A percentile compares a stretch with the other conserved stretches of the same genome.
Evolutionary conservation across 2,797 vertebrate genomes (phyloP).

Genomic region (Sphenopsis melanotis): DNA sequence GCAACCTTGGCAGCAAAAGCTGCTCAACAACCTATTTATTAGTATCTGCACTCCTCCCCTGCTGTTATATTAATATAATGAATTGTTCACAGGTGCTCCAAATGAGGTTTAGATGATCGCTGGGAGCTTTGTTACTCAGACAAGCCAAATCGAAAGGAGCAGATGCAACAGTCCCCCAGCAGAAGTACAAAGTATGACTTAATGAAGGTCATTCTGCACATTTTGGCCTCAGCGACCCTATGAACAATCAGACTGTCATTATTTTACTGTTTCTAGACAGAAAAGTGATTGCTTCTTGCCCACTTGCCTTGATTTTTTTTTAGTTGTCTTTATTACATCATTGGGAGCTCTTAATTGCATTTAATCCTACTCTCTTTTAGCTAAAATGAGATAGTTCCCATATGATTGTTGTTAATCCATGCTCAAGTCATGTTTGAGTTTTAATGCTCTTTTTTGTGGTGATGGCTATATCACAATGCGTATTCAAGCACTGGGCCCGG

Average conservation of each 20-base stretch:
- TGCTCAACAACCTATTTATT: conserved; percentile 76
- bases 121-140: conserved; percentile 78
- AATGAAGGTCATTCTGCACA: conserved; percentile 74
- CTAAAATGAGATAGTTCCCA: neutral
- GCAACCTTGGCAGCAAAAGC: conserved; percentile 68
- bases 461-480: neutral
- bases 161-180: conserved; percentile 75
- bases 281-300: conserved; percentile 29
- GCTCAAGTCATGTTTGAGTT: neutral
- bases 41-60: conserved; percentile 76
- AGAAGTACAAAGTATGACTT: conserved; percentile 71
- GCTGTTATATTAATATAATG: conserved; percentile 87
- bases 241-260: conserved; percentile 59
- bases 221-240: conserved; percentile 78
- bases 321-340: conserved; percentile 28
- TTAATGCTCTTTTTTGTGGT: neutral
- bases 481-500: neutral
- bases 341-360: conserved; percentile 39
- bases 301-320: neutral
- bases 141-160: conserved; percentile 81
- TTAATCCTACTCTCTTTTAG: conserved; percentile 16
- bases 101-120: conserved; percentile 83
- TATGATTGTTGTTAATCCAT: neutral
- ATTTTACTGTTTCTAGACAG: conserved; percentile 49
- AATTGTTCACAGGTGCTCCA: conserved; percentile 88